A percentile compares a stretch with the other conserved stretches of the same genome.
These are phyloP conservation scores for Phalera bucephala DNA, from an alignment of 2,888 invertebrate genomes.

Conservation along the genomic window DNA sequence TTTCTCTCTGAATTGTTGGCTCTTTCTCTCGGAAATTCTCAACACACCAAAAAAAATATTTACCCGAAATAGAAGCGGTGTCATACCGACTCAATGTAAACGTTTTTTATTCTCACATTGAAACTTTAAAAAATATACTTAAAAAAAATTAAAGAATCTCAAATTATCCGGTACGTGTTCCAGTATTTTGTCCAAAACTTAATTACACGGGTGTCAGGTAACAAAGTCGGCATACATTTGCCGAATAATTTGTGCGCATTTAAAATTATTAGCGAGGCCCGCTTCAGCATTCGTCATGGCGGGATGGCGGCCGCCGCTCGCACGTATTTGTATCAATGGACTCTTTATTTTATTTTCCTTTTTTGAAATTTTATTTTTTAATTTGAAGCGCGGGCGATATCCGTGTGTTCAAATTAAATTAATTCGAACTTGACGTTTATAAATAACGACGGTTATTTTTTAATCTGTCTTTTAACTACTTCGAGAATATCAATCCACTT, in stretches of 20 bases:
- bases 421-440: too few species aligned
- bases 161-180: slow-evolving; percentile 1
- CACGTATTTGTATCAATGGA: slow-evolving; percentile 9
- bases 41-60: too few species aligned
- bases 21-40: too few species aligned
- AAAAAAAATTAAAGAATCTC: background rate
- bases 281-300: slow-evolving; percentile 36
- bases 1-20: too few species aligned
- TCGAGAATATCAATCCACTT: too few species aligned
- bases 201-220: slow-evolving; percentile 57
- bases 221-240: slow-evolving; percentile 59
- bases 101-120: too few species aligned
- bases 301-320: slow-evolving; percentile 26
- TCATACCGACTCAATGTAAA: too few species aligned
- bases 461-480: too few species aligned
- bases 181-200: slow-evolving; percentile 2
- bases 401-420: slow-evolving; percentile 5
- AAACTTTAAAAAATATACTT: background rate
- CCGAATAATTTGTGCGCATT: slow-evolving; percentile 68
- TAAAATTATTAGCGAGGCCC: slow-evolving; percentile 55
- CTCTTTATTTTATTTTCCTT: slow-evolving; percentile 5
- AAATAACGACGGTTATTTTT: too few species aligned
- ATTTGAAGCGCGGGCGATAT: background rate
- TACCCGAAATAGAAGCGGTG: too few species aligned
- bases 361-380: background rate